A percentile compares a stretch with the other conserved stretches of the same genome.
Conservation (phyloP, 1,140 invertebrate species). For the Sarcophaga peregrina region DNA sequence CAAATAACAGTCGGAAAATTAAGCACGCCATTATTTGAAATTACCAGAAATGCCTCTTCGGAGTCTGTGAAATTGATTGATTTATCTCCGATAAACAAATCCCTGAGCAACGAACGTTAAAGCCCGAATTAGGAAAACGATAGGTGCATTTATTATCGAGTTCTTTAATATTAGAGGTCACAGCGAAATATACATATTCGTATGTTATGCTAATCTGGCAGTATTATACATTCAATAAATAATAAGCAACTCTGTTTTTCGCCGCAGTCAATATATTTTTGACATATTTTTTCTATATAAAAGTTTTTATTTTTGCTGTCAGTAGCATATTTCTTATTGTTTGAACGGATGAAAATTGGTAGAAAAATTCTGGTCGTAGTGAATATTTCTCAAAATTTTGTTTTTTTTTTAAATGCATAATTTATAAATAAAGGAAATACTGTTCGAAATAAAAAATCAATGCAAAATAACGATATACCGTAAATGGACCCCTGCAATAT, state of each 20-base stretch:
- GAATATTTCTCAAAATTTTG: constrained; percentile 8
- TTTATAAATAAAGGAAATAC: background rate
- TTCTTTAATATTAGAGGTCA: too few species aligned
- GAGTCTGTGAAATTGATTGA: too few species aligned
- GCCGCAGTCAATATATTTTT: background rate
- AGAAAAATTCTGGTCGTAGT: background rate
- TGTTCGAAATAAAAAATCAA: background rate
- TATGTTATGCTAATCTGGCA: background rate
- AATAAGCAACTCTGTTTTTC: background rate
- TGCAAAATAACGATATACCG: background rate
- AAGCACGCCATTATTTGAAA: too few species aligned
- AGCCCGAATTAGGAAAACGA: too few species aligned
- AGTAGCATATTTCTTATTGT: constrained; percentile 10
- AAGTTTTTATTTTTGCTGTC: background rate
- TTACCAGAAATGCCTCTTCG: too few species aligned
- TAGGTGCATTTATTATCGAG: too few species aligned
- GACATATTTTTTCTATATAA: background rate
- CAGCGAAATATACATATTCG: too few species aligned
- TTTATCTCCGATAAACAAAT: too few species aligned
- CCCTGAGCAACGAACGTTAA: too few species aligned
- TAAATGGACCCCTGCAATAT: too few species aligned
- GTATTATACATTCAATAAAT: background rate
- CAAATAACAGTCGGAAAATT: too few species aligned
- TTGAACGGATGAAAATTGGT: background rate
- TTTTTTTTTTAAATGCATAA: background rate